phyloP scores from a whole-genome alignment of 2,888 invertebrate species.

The Sinotaia quadrata region DNA sequence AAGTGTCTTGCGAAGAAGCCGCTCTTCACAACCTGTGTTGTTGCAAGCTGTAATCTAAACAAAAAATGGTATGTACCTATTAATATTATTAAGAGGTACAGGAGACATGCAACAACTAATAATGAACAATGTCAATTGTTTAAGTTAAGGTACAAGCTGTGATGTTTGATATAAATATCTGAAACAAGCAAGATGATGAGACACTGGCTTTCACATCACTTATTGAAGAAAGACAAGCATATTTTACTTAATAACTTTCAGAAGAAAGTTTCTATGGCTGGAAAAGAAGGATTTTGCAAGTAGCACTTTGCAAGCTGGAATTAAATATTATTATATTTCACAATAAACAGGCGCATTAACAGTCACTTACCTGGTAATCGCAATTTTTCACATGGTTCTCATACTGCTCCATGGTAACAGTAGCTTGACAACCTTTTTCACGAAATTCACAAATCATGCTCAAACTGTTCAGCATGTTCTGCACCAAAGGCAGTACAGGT shows the following conservation, averaged over 20 bases:
- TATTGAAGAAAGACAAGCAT: too few species aligned
- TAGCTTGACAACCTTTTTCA: conserved; percentile 56
- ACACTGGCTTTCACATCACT: too few species aligned
- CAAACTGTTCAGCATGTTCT: conserved; percentile 63
- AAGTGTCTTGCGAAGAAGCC: not conserved
- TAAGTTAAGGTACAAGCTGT: too few species aligned
- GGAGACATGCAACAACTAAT: too few species aligned
- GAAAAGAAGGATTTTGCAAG: not conserved
- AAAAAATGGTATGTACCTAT: too few species aligned
- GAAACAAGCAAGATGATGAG: too few species aligned
- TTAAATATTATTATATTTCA: too few species aligned
- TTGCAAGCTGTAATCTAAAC: not conserved
- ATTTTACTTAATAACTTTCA: not conserved
- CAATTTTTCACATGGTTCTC: conserved; percentile 4
- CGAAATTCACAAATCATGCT: conserved; percentile 59
- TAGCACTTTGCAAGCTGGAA: not conserved
- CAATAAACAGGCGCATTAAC: too few species aligned
- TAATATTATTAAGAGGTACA: too few species aligned
- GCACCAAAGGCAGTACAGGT: conserved; percentile 61
- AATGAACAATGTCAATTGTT: too few species aligned
- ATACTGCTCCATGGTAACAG: conserved; percentile 49
- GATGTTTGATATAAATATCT: too few species aligned
- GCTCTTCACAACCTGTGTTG: not conserved
- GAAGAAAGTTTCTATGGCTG: not conserved
- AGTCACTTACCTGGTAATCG: conserved; percentile 16